These are phyloP conservation scores for Azorinus chamasolen DNA, from an alignment of 2,888 invertebrate species.

Conservation along the genomic window DNA sequence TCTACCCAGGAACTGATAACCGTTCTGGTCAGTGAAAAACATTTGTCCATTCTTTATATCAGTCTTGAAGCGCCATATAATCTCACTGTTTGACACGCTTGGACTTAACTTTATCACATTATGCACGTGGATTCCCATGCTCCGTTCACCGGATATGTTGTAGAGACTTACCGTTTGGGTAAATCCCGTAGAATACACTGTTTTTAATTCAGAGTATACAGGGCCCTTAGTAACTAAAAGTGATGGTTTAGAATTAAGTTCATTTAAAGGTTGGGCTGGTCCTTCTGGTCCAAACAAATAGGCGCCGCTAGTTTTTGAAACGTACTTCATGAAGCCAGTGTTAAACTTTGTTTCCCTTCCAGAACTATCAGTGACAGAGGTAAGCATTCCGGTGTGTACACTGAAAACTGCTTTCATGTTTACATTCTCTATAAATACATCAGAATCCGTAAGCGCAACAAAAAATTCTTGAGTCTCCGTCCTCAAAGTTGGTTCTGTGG, in stretches of 20 bases:
- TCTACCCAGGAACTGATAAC: conserved; percentile 81
- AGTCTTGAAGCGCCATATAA: conserved; percentile 81
- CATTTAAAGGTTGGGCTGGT: conserved; percentile 68
- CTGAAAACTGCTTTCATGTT: conserved; percentile 70
- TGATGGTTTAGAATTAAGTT: conserved; percentile 85
- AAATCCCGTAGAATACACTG: conserved; percentile 87
- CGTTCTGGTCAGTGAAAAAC: conserved; percentile 85
- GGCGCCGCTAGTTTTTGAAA: conserved; percentile 88
- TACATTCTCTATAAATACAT: conserved; percentile 71
- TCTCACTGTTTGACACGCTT: conserved; percentile 75
- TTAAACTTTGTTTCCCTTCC: conserved; percentile 18
- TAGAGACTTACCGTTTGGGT: conserved; percentile 73
- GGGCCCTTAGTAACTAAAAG: conserved; percentile 95
- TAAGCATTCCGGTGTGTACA: conserved; percentile 86
- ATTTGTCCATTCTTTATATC: conserved; percentile 70
- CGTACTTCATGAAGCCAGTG: conserved; percentile 88
- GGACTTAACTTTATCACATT: conserved; percentile 70
- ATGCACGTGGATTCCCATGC: conserved; percentile 71
- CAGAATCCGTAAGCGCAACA: neutral
- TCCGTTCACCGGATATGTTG: conserved; percentile 66
- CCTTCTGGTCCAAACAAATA: conserved; percentile 83
- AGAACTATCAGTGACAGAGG: conserved; percentile 91
- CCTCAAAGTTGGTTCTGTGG: conserved; percentile 5
- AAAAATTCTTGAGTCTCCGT: neutral
- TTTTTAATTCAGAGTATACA: conserved; percentile 93